phyloP scores from a whole-genome alignment of 2,113 vertebrate species.

The Burhinus bistriatus region DNA sequence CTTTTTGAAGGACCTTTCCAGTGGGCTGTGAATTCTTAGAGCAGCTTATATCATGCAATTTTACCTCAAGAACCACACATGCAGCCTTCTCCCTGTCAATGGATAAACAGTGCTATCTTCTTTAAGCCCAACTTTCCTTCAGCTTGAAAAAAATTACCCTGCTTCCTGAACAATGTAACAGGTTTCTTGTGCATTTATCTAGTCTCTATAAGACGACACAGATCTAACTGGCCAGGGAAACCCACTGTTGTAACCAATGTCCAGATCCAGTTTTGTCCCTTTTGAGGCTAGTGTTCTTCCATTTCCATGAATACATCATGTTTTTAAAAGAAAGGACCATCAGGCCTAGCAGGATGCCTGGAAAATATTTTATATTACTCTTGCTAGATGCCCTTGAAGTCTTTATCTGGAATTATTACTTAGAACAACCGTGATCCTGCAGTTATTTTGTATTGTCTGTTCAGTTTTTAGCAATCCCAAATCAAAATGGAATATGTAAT shows the following conservation, averaged over 20 bases:
- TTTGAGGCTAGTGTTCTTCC: background rate
- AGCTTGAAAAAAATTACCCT: background rate
- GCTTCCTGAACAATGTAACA: background rate
- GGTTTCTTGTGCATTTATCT: background rate
- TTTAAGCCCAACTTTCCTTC: background rate
- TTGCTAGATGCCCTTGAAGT: background rate
- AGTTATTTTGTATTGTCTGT: background rate
- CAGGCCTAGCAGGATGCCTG: background rate
- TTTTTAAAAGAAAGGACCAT: background rate
- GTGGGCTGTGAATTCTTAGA: background rate
- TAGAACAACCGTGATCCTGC: background rate
- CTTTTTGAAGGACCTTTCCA: background rate
- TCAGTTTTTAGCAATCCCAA: background rate
- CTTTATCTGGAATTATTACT: background rate
- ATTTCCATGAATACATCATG: background rate
- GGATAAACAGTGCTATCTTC: background rate
- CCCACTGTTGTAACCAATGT: background rate
- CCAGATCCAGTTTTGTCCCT: background rate
- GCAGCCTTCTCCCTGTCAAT: background rate
- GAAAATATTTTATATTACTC: background rate
- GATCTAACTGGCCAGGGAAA: background rate
- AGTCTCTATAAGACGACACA: background rate
- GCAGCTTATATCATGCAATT: background rate
- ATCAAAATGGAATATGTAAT: background rate
- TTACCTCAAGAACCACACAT: background rate